Base-by-base conservation (phyloP, 2,888 invertebrate genomes). In the Trachelus troglodyta region DNA sequence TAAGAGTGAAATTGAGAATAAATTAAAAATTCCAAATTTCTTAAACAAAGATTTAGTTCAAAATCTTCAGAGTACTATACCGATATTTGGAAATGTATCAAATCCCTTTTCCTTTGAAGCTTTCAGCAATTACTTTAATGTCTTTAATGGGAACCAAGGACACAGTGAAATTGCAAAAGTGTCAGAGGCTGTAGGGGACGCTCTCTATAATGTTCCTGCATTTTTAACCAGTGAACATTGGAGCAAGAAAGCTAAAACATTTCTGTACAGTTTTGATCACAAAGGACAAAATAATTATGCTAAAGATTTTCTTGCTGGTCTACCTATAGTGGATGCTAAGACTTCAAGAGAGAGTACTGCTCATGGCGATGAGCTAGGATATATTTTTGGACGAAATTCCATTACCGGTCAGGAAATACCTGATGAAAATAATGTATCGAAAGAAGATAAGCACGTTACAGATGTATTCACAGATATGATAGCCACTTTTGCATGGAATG, bases 181-280 rank as follows among this genome's bases (percentile, higher is more conserved):
- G 15, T 92, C 93, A 11, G 94, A 95, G 90, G 94, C 93, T 76
- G 93, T 94, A 83, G 92, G 94, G 34, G 96, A 96, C 88, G 95
- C 95, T 0, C 89, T 96, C 31, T 96, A 96, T 87, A 96, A 96
- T 88, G 93, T 95, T 76, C 96, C 96, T 1, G 96, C 96, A 1
- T 95, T 95, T 87, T 91, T 96, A 75, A 95, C 95, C 9, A 95
- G 94, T 0, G 92, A 94, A 81, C 92, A 94, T n/a, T 96, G 96
- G 96, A 89, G 92, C 0, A 94, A 94, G 80, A 91, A 92, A 74
- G 94, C 94, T 0, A 93, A 94, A 0, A 94, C 96, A 0, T 96
- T 93, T 88, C 92, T 96, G 76, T 96, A 96, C 89, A 95, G 95
- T 87, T 96, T 96, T 88, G 96, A 96, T 84, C 94, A 96, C 84